These are phyloP conservation scores for Plebejus argus DNA, from an alignment of 2,888 invertebrate species.

Conservation along the genomic window DNA sequence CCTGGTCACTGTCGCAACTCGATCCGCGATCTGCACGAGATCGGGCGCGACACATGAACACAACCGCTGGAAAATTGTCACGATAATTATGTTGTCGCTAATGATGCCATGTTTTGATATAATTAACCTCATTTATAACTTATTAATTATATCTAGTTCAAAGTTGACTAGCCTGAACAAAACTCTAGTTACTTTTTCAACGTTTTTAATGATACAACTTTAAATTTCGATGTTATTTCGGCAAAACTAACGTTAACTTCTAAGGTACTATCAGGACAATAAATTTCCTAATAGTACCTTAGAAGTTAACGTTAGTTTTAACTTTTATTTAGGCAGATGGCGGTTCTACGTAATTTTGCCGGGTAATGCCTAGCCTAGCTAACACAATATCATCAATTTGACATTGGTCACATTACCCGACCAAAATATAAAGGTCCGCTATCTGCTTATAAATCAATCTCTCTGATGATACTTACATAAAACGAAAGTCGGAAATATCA, in stretches of 20 bases:
- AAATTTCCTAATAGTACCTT: no score
- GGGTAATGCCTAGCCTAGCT: neutral
- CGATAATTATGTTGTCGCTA: conserved; percentile 20
- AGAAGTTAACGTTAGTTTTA: no score
- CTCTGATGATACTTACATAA: neutral
- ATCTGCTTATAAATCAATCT: no score
- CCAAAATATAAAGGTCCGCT: neutral
- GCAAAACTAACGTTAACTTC: no score
- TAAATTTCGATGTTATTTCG: no score
- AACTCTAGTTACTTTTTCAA: no score
- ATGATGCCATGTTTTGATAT: conserved; percentile 15
- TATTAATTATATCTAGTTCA: neutral
- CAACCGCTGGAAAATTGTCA: conserved; percentile 32
- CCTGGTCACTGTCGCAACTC: conserved; percentile 10
- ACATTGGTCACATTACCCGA: neutral
- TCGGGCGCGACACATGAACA: conserved; percentile 25
- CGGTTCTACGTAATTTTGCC: neutral
- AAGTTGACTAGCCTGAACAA: neutral
- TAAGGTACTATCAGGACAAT: no score
- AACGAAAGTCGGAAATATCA: neutral
- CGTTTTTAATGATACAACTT: no score
- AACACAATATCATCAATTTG: no score
- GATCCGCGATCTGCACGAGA: conserved; percentile 10
- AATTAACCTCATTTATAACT: conserved; percentile 1
- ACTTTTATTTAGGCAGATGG: no score